A percentile compares a stretch with the other conserved stretches of the same genome.
phyloP scores from a whole-genome alignment of 2,888 invertebrate genomes.

The Cheilosia scutellata region DNA sequence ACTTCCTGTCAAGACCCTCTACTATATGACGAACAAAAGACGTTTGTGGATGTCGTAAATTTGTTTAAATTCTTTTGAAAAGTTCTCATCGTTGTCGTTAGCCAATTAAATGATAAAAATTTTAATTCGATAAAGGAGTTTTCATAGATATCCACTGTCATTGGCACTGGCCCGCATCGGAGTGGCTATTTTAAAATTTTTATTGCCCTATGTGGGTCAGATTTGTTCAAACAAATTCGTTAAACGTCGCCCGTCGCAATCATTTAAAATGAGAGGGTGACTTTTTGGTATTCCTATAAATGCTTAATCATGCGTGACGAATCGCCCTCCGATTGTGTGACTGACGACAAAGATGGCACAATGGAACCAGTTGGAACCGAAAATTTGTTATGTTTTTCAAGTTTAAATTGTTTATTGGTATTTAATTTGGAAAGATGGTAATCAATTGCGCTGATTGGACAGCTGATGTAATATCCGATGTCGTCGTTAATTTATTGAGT shows the following conservation, averaged over 20 bases:
- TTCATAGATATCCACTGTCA: constrained; percentile 17
- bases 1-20: constrained; percentile 23
- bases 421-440: constrained; percentile 71
- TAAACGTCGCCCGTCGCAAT: constrained; percentile 4
- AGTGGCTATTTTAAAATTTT: constrained; percentile 65
- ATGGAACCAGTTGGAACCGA: background rate
- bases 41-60: constrained; percentile 27
- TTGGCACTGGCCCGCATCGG: constrained; percentile 53
- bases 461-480: background rate
- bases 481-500: constrained; percentile 20
- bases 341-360: background rate
- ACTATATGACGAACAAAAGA: background rate
- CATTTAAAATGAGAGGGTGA: constrained; percentile 29
- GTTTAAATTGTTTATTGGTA: constrained; percentile 72
- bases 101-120: constrained; percentile 39
- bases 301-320: constrained; percentile 69
- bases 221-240: constrained; percentile 70
- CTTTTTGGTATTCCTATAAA: background rate
- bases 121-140: constrained; percentile 10
- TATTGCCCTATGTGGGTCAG: constrained; percentile 71
- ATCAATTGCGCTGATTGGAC: constrained; percentile 64
- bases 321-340: constrained; percentile 48
- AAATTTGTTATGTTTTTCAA: constrained; percentile 52
- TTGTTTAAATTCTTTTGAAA: constrained; percentile 10
- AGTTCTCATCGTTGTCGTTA: constrained; percentile 6